Evolutionary conservation across 2,888 invertebrate genomes (phyloP), one percentile per base, ranked within the genome.

Genomic region (Acleris holmiana): DNA sequence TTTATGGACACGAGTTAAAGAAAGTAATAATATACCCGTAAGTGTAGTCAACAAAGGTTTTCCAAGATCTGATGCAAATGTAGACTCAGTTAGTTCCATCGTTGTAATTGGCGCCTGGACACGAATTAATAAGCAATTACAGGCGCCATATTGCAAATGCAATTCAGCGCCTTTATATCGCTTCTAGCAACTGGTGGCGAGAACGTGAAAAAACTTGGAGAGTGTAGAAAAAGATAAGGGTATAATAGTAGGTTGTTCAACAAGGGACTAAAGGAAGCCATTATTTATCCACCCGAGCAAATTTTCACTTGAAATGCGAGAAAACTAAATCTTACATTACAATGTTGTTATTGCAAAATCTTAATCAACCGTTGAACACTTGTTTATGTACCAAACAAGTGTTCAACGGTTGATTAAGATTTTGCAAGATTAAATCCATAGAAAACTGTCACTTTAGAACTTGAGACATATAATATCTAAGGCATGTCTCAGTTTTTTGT

Each of bases 31-130:
- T 4, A 35, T 15, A 44, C 17, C 1, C 2, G n/a, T 7, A 47
- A 19, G 17, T 17, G 18, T 10, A n/a, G 3, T 2, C 13, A 47
- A 61, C 53, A 54, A 19, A 47, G 53, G 17, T 46, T 25, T 60
- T 23, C 53, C 53, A 53, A 54, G 61, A 61, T 61, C 35, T 35
- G 21, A 47, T 53, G 61, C 53, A 61, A 54, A 60, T 60, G 44
- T 44, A 44, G 15, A 17, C n/a, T 51, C 25, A 29, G 29, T 41
- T 5, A 4, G 8, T 47, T 53, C 35, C 23, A 29, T 35, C 23
- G 61, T 47, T 40, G 35, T 17, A 5, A 40, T 13, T 10, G 61
- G 53, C 61, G 61, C 61, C 61, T 48, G 54, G 21, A 13, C 21
- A 19, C 41, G 47, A 55, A 48, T 61, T 61, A 61, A 55, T 61